Evolutionary conservation across 1,140 invertebrate genomes (phyloP), one percentile per base, ranked within the genome.

Genomic region (Conus ventricosus): DNA sequence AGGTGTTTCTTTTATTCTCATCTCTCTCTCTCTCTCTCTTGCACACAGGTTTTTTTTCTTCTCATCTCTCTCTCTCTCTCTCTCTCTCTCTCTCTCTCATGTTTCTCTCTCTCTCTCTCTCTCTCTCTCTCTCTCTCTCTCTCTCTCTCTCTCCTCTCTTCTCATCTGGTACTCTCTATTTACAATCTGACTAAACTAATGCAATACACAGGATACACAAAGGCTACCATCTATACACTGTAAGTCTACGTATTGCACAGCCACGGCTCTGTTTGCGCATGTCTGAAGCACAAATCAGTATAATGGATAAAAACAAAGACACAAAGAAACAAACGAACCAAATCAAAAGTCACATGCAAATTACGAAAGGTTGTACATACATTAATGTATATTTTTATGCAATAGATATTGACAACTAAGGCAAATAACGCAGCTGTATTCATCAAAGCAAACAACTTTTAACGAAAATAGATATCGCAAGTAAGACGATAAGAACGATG

Each of bases 11-110:
- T 5, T 83, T 8, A 20, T 53, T 83, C 81, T 83, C 53, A 25
- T 83, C 81, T 83, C 81, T 83, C 53, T 83, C 67, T 71, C 67
- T 71, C 67, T 71, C 67, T 71, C 67, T 71, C 67, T 71, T 17
- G 17, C 6, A 57, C 13, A 57, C 55, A 57, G 13, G 13, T 57
- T 57, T 57, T 83, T 15, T 17, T 17, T 10, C 55, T 55, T 53
- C 20, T 8, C 23, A 51, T 83, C 23, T 53, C 53, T 83, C 81
- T 83, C 81, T 83, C 53, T 83, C 81, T 83, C 81, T 83, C 53
- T 83, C 81, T 83, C 81, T 83, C 53, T 83, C 67, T 71, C 67
- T 71, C 67, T 71, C 67, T 71, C 67, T 71, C 67, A 13, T 17
- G 17, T 23, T 71, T 6, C 20, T 23, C 20, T 20, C 67, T 71